These are phyloP conservation scores for Hyperopisus bebe DNA, from an alignment of 2,113 vertebrate species.

Conservation along the genomic window DNA sequence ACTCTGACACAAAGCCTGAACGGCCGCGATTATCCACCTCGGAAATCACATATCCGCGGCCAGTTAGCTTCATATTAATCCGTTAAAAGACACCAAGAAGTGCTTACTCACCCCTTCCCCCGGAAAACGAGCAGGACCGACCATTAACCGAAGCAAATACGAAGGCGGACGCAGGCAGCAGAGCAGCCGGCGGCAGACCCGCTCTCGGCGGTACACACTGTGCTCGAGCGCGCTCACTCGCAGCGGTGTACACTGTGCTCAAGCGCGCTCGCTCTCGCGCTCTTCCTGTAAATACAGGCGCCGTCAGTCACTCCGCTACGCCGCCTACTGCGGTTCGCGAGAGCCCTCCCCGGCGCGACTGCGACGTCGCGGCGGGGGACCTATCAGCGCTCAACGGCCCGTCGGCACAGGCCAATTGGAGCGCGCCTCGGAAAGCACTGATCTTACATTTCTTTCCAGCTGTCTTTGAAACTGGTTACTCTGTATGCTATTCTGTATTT, in stretches of 20 bases:
- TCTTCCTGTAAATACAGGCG: constrained; percentile 3
- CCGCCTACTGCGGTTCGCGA: constrained; percentile 30
- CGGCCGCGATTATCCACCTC: background rate
- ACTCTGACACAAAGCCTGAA: background rate
- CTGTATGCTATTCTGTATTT: background rate
- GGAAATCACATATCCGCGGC: background rate
- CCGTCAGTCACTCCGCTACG: background rate
- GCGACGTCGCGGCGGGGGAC: constrained; percentile 17
- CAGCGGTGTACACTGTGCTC: background rate
- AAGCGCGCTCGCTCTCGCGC: background rate
- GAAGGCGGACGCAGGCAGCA: background rate
- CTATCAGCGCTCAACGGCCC: constrained; percentile 6
- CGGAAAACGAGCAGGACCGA: constrained; percentile 19
- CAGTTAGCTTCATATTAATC: background rate
- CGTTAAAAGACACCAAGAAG: background rate
- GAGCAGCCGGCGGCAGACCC: background rate
- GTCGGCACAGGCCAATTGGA: background rate
- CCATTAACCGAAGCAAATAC: background rate
- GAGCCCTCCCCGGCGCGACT: constrained; percentile 22
- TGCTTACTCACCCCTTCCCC: constrained; percentile 36
- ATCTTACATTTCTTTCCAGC: background rate
- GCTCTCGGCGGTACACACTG: background rate
- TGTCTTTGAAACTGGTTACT: background rate
- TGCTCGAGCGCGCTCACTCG: background rate
- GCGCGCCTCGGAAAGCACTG: background rate